Percentiles rank a stretch among this genome's conserved stretches.
Conservation (phyloP, 2,113 vertebrate genomes). For the Rhinogobius similis region DNA sequence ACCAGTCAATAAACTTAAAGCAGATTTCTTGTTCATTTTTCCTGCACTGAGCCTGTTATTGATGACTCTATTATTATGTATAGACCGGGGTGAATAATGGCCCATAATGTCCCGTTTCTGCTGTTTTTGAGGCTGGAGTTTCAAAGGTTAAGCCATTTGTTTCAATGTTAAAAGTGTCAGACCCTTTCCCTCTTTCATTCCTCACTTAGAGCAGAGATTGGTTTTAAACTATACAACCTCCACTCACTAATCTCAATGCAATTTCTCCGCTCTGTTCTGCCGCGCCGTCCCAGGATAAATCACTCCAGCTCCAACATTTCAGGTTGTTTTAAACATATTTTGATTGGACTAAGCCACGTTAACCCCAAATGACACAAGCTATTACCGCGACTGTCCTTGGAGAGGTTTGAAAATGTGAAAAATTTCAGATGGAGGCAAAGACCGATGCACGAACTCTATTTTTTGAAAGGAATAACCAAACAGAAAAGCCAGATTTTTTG, state of each 20-base stretch:
- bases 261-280: conserved; percentile 37
- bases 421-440: not conserved
- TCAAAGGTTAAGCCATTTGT: conserved; percentile 85
- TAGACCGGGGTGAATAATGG: conserved; percentile 80
- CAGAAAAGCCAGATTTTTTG: too few species aligned
- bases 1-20: conserved; percentile 7
- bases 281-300: conserved; percentile 39
- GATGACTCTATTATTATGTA: conserved; percentile 83
- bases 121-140: conserved; percentile 80
- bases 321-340: conserved; percentile 37
- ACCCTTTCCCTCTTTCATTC: conserved; percentile 70
- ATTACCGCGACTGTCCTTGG: not conserved
- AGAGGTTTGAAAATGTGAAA: not conserved
- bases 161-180: conserved; percentile 82
- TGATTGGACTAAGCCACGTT: conserved; percentile 8
- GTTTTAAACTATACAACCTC: conserved; percentile 77
- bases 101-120: conserved; percentile 82
- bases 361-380: not conserved
- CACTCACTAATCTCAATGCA: conserved; percentile 67
- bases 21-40: not conserved
- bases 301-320: conserved; percentile 15
- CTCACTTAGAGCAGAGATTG: conserved; percentile 76
- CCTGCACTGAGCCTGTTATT: conserved; percentile 66
- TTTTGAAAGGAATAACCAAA: too few species aligned
- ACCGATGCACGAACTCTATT: too few species aligned